These are phyloP conservation scores for Bufotes viridis DNA, from an alignment of 2,797 vertebrate species.

Conservation along the genomic window DNA sequence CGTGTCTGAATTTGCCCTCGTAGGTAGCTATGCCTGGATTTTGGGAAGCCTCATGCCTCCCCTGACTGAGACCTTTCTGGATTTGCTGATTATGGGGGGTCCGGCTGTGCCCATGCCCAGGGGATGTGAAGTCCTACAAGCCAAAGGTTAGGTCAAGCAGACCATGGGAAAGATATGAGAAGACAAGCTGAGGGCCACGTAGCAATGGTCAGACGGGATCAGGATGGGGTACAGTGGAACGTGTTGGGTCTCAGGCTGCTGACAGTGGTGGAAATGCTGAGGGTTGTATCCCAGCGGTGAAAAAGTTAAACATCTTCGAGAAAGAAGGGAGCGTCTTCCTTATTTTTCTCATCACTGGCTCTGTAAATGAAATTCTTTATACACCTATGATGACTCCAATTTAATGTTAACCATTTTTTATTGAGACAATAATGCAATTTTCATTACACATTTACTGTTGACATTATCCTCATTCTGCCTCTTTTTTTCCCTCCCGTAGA, in stretches of 20 bases:
- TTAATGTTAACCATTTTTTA: conserved; percentile 54
- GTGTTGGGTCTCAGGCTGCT: neutral
- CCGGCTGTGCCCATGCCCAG: no score
- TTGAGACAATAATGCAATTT: conserved; percentile 47
- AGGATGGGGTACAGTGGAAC: neutral
- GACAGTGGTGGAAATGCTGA: no score
- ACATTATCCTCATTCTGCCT: conserved; percentile 22
- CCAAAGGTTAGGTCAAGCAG: no score
- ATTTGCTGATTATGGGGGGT: no score
- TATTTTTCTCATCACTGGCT: conserved; percentile 40
- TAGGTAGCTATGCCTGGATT: no score
- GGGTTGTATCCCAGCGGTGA: neutral
- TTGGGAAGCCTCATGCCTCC: no score
- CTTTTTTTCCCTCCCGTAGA: conserved; percentile 65
- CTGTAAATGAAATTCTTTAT: conserved; percentile 40
- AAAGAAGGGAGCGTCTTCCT: conserved; percentile 5
- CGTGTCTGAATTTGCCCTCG: no score
- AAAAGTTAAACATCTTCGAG: conserved; percentile 5
- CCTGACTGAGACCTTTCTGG: no score
- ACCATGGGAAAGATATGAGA: neutral
- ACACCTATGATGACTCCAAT: conserved; percentile 40
- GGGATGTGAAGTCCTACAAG: no score
- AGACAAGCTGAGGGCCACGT: neutral
- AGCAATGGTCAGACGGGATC: neutral
- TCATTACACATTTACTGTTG: conserved; percentile 47